Base-by-base conservation (phyloP, 1,140 invertebrate species). In the Muscidifurax raptorellus region DNA sequence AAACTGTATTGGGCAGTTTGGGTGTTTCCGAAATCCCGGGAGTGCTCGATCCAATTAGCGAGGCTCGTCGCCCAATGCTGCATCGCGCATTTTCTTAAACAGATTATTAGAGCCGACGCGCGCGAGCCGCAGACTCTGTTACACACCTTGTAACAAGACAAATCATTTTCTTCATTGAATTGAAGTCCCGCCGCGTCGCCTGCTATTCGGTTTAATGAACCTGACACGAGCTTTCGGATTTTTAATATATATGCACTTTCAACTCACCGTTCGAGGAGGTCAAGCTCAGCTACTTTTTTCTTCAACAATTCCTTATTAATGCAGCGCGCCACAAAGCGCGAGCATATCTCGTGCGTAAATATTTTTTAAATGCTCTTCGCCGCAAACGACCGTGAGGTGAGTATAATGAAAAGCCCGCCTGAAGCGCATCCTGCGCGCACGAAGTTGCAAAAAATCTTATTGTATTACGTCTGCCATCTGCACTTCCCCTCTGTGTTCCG, bases 1-100 rank as follows among this genome's bases (percentile, higher is more conserved):
- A 77, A 85, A 85, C 78, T 79, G 77, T 82, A 87, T 86, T 74
- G 82, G 84, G 87, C 87, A 88, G 86, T 88, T 86, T 67, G 85
- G 80, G 81, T 88, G 86, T 88, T 88, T 87, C 86, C 86, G 85
- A 88, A 87, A 88, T 88, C 85, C 86, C 83, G 86, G 72, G 80
- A 86, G 85, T 86, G 83, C 86, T 85, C 82, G 83, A 88, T 88
- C 87, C 86, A 88, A 88, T 88, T 88, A 88, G 74, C 82, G 32
- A 69, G 27, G 47, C 44, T 47, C 66, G 40, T 27, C 27, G 79
- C 30, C 30, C 71, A 59, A 82, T 81, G 80, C 36, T 40, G 36
- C 40, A 28, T 28, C 64, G 30, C 30, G 28, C 71, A 25, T 85
- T 82, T 85, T 82, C 64, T 82, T 44, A 10, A n/a, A 25, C 13